Evolutionary conservation across 2,888 invertebrate species (phyloP), one percentile per base, ranked within the genome.

Genomic region (Watsonalla binaria): DNA sequence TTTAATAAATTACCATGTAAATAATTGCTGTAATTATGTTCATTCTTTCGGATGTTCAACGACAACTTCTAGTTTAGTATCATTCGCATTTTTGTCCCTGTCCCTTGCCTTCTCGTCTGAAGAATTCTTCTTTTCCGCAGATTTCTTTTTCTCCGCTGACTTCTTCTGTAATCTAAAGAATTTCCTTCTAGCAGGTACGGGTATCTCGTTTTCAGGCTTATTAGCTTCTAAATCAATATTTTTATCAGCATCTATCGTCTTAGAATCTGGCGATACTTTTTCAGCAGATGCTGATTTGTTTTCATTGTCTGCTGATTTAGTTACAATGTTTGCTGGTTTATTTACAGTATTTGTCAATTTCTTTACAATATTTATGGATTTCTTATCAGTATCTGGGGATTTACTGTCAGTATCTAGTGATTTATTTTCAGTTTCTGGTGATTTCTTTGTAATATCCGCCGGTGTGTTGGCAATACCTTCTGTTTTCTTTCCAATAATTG

Each of bases 31-130:
- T 24, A 24, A 1, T 24, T 2, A 24, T 2, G 57, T 61, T n/a
- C 56, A 54, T 55, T 67, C 64, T 46, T 68, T 67, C 11, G 59
- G 52, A 6, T 65, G 59, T 56, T 76, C 76, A 9, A 66, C 60
- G 0, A 74, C 70, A 24, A 70, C 71, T 57, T 70, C 74, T 13
- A 76, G 53, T 54, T 66, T 72, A 0, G 52, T 57, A 42, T 58
- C 54, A 33, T 54, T 51, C 35, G 46, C 45, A 51, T 50, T 33
- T 52, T 51, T 52, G 35, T 49, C 46, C 37, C 15, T 11, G 37
- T 39, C 50, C 45, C 9, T 54, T 46, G n/a, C 47, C 47, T 46
- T 49, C 51, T 55, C n/a, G 51, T 56, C 58, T 46, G 47, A 7
- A 37, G 7, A 37, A 37, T 37, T 37, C 8, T 37, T 37, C 8